phyloP scores from a whole-genome alignment of 1,140 invertebrate species.

The Riptortus pedestris region DNA sequence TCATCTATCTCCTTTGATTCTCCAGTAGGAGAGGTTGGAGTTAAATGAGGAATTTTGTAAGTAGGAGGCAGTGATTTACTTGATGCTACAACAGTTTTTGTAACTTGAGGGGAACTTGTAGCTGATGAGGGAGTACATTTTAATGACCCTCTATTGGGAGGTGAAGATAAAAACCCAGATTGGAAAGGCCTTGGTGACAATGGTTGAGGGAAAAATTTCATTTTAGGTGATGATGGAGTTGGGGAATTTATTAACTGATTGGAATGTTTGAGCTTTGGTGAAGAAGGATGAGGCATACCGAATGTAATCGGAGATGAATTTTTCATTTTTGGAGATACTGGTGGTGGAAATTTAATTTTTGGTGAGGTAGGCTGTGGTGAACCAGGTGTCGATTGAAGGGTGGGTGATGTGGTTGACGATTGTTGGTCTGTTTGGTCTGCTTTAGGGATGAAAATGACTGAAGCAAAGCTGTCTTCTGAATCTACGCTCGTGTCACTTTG shows the following conservation, averaged over 20 bases:
- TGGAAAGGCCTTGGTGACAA: slow-evolving; percentile 34
- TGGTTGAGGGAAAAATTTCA: slow-evolving; percentile 46
- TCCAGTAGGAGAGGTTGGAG: slow-evolving; percentile 12
- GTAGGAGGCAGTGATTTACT: slow-evolving; percentile 16
- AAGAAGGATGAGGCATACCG: slow-evolving; percentile 20
- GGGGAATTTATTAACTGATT: slow-evolving; percentile 38
- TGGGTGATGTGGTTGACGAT: slow-evolving; percentile 41
- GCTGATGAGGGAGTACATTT: slow-evolving; percentile 27
- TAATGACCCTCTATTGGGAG: slow-evolving; percentile 25
- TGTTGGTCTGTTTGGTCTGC: slow-evolving; percentile 44
- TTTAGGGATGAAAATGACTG: slow-evolving; percentile 78
- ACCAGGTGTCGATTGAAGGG: slow-evolving; percentile 32
- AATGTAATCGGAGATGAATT: slow-evolving; percentile 5
- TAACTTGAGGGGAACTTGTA: slow-evolving; percentile 2
- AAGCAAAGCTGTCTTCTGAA: slow-evolving; percentile 83
- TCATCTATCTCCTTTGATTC: background rate
- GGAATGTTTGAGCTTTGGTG: slow-evolving; percentile 17
- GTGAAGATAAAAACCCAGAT: slow-evolving; percentile 28
- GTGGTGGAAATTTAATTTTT: slow-evolving; percentile 42
- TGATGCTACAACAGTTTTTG: slow-evolving; percentile 8
- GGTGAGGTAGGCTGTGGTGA: slow-evolving; percentile 51
- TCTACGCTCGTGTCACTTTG: slow-evolving; percentile 88
- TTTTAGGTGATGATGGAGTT: slow-evolving; percentile 47
- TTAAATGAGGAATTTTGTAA: slow-evolving; percentile 11
- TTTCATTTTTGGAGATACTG: slow-evolving; percentile 32